phyloP scores from a whole-genome alignment of 35 echinoderm and acorn worm species.

The Lytechinus variegatus region DNA sequence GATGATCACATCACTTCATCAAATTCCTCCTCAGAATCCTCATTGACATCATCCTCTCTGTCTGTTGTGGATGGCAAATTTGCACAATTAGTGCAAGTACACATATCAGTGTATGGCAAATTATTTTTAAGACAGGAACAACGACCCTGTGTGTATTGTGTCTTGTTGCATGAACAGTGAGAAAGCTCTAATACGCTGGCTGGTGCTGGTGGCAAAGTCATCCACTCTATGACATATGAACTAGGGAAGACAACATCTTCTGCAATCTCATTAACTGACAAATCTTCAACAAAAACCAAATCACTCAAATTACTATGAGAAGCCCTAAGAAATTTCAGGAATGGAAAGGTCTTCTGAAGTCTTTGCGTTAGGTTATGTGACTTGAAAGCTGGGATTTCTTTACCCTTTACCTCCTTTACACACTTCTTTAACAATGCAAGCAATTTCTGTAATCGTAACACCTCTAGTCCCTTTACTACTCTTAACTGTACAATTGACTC shows the following conservation, averaged over 20 bases:
- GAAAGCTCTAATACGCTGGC: conserved; percentile 65
- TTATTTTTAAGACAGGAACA: neutral
- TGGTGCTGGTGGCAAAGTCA: conserved; percentile 56
- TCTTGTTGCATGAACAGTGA: conserved; percentile 69
- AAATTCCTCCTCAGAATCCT: too few species aligned
- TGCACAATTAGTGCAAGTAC: too few species aligned
- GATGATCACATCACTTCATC: too few species aligned
- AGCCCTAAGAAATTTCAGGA: neutral
- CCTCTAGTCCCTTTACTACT: neutral
- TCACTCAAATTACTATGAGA: neutral
- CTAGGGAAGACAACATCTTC: too few species aligned
- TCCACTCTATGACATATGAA: conserved; percentile 80
- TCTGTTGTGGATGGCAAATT: too few species aligned
- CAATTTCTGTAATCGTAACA: neutral
- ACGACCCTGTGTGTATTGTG: conserved; percentile 44
- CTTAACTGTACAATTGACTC: neutral
- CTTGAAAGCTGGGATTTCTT: neutral
- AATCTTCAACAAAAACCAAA: too few species aligned
- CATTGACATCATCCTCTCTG: too few species aligned
- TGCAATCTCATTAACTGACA: too few species aligned
- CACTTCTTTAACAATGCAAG: neutral
- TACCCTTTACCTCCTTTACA: neutral
- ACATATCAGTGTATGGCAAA: too few species aligned
- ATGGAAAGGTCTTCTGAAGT: neutral
- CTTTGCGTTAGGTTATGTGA: neutral